Percentiles rank a stretch among this genome's conserved stretches.
Evolutionary conservation across 2,888 invertebrate species (phyloP).

Genomic region (Pristionchus arcanus): DNA sequence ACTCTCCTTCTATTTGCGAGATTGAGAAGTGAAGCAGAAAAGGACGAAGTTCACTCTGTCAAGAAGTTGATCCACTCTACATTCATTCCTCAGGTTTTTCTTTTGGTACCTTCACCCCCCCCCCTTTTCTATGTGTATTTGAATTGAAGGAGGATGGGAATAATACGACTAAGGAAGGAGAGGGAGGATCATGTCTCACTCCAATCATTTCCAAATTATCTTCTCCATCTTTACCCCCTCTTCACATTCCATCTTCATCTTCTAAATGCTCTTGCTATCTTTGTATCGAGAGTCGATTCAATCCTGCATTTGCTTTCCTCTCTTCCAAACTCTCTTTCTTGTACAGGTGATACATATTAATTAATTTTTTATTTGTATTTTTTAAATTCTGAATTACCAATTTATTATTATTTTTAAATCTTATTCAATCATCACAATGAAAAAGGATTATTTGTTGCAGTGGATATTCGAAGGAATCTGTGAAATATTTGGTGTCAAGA

Average conservation of each 20-base stretch:
- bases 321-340: not conserved
- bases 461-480: not conserved
- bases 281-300: not conserved
- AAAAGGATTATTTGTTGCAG: not conserved
- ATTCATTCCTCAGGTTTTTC: not conserved
- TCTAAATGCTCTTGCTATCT: not conserved
- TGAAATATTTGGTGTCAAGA: not conserved
- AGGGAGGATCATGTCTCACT: not conserved
- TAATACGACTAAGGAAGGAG: not conserved
- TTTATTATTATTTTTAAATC: too few species aligned
- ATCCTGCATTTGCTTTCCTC: not conserved
- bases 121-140: not conserved
- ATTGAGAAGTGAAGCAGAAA: not conserved
- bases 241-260: constrained; percentile 1
- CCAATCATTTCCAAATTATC: not conserved
- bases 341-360: not conserved
- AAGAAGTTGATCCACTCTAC: not conserved
- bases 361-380: too few species aligned
- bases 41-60: not conserved
- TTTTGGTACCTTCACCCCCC: not conserved
- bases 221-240: not conserved
- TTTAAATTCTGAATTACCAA: too few species aligned
- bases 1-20: not conserved
- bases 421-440: not conserved
- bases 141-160: not conserved